phyloP scores from a whole-genome alignment of 2,797 vertebrate genomes.

The Potorous gilbertii region DNA sequence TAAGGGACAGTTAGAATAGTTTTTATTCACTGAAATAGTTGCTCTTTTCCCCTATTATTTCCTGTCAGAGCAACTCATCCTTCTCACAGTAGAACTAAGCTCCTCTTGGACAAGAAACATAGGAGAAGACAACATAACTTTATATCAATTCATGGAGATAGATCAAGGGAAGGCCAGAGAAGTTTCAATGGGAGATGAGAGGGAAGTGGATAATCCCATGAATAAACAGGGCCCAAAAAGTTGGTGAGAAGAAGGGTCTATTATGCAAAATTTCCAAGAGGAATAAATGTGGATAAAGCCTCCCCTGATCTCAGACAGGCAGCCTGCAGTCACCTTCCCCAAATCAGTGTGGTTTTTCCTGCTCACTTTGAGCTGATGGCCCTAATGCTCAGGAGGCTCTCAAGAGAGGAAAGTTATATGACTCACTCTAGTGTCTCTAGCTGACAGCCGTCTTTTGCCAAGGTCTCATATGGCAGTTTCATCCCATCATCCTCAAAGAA shows the following conservation, averaged over 20 bases:
- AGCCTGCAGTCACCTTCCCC: not conserved
- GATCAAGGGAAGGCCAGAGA: not conserved
- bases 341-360: not conserved
- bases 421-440: not conserved
- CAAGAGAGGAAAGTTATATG: not conserved
- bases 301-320: not conserved
- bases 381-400: not conserved
- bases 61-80: too few species aligned
- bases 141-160: not conserved
- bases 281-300: not conserved
- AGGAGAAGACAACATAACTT: too few species aligned
- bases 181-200: not conserved
- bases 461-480: too few species aligned
- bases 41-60: too few species aligned
- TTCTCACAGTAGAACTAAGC: too few species aligned
- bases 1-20: too few species aligned
- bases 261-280: not conserved
- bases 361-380: not conserved
- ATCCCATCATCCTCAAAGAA: too few species aligned
- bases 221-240: not conserved
- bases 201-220: not conserved
- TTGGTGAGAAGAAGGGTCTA: not conserved
- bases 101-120: too few species aligned
- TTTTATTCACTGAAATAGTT: too few species aligned
- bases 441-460: too few species aligned